A percentile compares a stretch with the other conserved stretches of the same genome.
phyloP scores from a whole-genome alignment of 2,888 invertebrate genomes.

The Hypercompe scribonia region DNA sequence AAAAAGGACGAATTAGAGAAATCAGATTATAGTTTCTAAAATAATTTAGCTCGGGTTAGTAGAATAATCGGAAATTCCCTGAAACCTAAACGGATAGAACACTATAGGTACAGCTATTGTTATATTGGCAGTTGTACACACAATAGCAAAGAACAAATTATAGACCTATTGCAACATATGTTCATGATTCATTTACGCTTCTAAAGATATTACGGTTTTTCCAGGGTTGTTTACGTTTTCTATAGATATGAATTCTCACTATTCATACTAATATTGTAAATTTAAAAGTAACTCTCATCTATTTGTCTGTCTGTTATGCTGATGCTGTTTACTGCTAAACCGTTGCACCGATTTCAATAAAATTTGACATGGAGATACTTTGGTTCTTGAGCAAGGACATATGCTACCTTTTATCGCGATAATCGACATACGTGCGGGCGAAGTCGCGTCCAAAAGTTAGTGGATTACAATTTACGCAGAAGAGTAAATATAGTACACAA shows the following conservation, averaged over 20 bases:
- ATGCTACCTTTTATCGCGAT: no score
- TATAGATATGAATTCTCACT: neutral
- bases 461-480: neutral
- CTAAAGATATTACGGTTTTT: neutral
- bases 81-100: neutral
- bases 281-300: no score
- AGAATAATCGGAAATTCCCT: neutral
- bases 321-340: no score
- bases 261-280: no score
- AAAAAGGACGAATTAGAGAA: neutral
- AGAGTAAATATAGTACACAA: neutral
- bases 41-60: neutral
- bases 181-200: neutral
- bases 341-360: no score
- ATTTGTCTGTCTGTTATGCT: no score
- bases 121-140: neutral
- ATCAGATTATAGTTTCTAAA: neutral
- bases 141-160: neutral
- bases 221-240: neutral
- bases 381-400: no score
- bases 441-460: no score
- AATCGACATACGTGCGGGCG: no score
- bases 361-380: no score
- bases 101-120: neutral
- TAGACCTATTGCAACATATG: slow-evolving; percentile 1